These are phyloP conservation scores for Protobothrops flavoviridis DNA, from an alignment of 2,113 vertebrate species.

Conservation along the genomic window DNA sequence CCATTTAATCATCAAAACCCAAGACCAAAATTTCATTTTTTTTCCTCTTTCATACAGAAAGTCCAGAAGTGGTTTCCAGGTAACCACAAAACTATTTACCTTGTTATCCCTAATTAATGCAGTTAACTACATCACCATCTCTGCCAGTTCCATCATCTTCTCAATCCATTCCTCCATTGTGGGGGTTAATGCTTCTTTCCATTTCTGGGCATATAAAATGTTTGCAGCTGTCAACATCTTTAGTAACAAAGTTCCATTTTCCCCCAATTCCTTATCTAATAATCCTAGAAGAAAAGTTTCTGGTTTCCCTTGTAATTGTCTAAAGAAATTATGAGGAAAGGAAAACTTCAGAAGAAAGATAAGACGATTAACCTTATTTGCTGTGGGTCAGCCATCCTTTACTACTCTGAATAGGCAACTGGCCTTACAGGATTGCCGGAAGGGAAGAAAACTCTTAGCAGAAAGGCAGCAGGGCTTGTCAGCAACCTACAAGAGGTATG, in stretches of 20 bases:
- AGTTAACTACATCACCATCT: neutral
- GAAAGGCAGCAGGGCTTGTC: neutral
- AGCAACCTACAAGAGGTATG: too few species aligned
- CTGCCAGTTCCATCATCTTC: neutral
- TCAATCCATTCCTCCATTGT: neutral
- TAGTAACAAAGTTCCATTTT: neutral
- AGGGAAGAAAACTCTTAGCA: neutral
- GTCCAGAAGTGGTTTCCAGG: neutral
- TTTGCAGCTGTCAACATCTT: neutral
- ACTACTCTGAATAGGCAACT: neutral
- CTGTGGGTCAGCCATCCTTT: neutral
- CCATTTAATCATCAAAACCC: neutral
- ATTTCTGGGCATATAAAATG: neutral
- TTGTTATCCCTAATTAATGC: neutral
- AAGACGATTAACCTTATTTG: neutral
- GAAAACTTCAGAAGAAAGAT: neutral
- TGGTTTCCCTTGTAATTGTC: too few species aligned
- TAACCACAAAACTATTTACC: neutral
- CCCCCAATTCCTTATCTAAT: neutral
- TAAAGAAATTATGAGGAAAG: neutral
- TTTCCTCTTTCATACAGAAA: neutral
- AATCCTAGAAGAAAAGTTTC: neutral
- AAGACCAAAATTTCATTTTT: neutral
- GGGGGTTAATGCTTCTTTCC: neutral
- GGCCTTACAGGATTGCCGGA: neutral